Percentiles rank a stretch among this genome's conserved stretches.
These are phyloP conservation scores for Psilopsiagon aurifrons DNA, from an alignment of 2,113 vertebrate genomes.

Conservation along the genomic window DNA sequence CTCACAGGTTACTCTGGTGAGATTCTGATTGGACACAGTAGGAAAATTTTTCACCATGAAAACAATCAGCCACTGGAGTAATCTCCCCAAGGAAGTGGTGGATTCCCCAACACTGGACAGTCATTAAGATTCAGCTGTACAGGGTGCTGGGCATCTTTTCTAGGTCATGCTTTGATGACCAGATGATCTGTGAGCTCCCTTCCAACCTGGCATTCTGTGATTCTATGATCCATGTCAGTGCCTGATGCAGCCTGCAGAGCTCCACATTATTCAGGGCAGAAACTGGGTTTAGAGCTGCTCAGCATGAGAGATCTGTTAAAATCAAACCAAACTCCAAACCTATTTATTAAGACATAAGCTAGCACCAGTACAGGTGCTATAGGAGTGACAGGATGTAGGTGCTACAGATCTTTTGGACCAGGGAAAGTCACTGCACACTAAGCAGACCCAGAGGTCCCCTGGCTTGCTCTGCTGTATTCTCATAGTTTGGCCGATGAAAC, in stretches of 20 bases:
- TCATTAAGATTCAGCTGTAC: neutral
- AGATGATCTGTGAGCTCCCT: neutral
- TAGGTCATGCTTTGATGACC: neutral
- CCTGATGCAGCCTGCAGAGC: neutral
- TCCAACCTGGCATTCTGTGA: neutral
- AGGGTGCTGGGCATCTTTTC: neutral
- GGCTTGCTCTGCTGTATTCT: neutral
- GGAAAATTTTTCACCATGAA: neutral
- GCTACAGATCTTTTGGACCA: neutral
- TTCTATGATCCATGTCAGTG: neutral
- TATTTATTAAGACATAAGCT: neutral
- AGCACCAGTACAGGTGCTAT: neutral
- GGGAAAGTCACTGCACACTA: neutral
- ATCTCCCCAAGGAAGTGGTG: neutral
- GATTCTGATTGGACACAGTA: neutral
- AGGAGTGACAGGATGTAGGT: neutral
- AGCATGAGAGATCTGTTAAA: neutral
- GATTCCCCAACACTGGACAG: neutral
- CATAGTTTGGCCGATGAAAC: neutral
- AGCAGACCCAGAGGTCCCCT: neutral
- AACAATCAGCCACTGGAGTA: neutral
- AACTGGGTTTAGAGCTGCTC: neutral
- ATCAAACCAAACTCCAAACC: neutral
- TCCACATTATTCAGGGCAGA: neutral
- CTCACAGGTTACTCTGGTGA: neutral